Base-by-base conservation (phyloP, 2,888 invertebrate species). In the Carcina quercana region DNA sequence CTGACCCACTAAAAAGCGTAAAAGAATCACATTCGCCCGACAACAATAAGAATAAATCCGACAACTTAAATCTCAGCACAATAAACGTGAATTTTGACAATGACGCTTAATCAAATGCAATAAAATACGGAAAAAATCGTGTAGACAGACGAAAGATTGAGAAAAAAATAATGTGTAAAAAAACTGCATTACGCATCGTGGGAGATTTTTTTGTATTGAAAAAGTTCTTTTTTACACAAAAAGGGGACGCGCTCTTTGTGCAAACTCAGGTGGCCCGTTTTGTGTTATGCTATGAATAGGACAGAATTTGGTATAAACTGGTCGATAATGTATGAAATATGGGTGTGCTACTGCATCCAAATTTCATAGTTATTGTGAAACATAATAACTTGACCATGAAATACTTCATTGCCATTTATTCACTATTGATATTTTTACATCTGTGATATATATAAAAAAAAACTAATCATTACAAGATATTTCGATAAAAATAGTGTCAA, bases 201-300 rank as follows among this genome's bases (percentile, higher is more conserved):
- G 65, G 68, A 68, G 61, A 59, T 42, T 59, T 53, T 59, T 61
- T 67, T 66, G 57, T 45, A 37, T 45, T n/a, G n/a, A 60, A 57
- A 61, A 58, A 44, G 42, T 41, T 45, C 53, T 52, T 43, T 65
- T 65, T 59, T 50, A 48, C 45, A 43, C 43, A 52, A 56, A 58
- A 59, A 57, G 58, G 68, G 65, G 57, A 52, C 50, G 38, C 45
- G 52, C 53, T 47, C 54, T 55, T 66, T 66, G 59, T 64, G 31
- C 32, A 32, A 34, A 43, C 53, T 65, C 68, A 68, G 68, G 66
- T 68, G 66, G 52, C 42, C 45, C 40, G 37, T 28, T 47, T 38
- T n/a, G n/a, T n/a, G n/a, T n/a, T n/a, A n/a, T n/a, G n/a, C n/a
- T n/a, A n/a, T n/a, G n/a, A n/a, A n/a, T n/a, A n/a, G n/a, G n/a